Evolutionary conservation across 2,888 invertebrate species (phyloP).

Genomic region (Scaptomyza flava): DNA sequence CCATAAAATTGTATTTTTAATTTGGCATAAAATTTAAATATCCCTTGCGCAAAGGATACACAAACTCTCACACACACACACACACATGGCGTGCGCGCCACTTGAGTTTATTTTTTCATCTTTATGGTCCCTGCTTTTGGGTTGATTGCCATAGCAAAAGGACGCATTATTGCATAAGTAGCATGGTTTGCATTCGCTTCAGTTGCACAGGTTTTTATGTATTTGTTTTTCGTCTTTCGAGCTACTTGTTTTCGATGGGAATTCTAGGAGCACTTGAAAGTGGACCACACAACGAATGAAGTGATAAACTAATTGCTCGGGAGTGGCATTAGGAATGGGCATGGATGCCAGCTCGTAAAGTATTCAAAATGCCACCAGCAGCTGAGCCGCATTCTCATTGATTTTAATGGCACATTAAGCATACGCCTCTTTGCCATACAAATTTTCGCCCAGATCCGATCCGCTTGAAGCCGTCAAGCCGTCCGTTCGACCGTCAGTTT

Average conservation of each 20-base stretch:
- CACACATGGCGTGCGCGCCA: slow-evolving; percentile 37
- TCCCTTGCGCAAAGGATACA: slow-evolving; percentile 54
- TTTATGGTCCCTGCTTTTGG: slow-evolving; percentile 8
- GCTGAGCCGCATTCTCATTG: slow-evolving; percentile 63
- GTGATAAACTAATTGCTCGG: slow-evolving; percentile 71
- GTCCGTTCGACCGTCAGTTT: slow-evolving; percentile 14
- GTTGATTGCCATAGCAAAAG: slow-evolving; percentile 60
- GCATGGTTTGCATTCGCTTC: slow-evolving; percentile 34
- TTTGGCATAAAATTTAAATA: slow-evolving; percentile 77
- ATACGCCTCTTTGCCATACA: slow-evolving; percentile 74
- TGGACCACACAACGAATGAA: slow-evolving; percentile 70
- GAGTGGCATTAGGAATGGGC: slow-evolving; percentile 34
- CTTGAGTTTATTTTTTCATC: slow-evolving; percentile 46
- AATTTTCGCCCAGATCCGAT: slow-evolving; percentile 43
- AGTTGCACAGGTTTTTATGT: slow-evolving; percentile 26
- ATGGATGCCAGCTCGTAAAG: slow-evolving; percentile 58
- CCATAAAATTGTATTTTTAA: slow-evolving; percentile 74
- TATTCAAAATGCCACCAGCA: slow-evolving; percentile 50
- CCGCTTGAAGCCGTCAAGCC: slow-evolving; percentile 12
- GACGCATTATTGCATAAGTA: slow-evolving; percentile 67
- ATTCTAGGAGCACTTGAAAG: slow-evolving; percentile 56
- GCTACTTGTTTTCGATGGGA: slow-evolving; percentile 56
- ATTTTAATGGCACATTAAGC: slow-evolving; percentile 75
- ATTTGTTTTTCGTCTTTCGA: slow-evolving; percentile 21
- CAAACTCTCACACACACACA: slow-evolving; percentile 6